Evolutionary conservation across 2,797 vertebrate genomes (phyloP).

Genomic region (Sebastes goodei): DNA sequence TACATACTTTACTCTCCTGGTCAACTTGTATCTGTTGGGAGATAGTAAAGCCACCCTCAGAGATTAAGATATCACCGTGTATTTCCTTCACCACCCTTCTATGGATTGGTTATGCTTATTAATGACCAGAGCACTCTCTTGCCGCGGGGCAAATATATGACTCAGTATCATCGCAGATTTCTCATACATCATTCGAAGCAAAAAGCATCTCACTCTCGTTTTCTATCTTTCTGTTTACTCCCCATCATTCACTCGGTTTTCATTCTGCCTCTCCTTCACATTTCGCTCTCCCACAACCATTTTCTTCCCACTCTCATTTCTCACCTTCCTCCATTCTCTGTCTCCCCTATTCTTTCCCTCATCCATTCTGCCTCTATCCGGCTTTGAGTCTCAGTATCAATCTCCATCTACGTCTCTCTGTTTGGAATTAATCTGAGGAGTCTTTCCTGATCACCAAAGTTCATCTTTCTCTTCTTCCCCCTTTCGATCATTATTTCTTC

Average conservation of each 20-base stretch:
- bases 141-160: slow-evolving; percentile 5
- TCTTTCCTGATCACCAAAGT: slow-evolving; percentile 61
- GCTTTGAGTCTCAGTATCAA: slow-evolving; percentile 46
- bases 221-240: slow-evolving; percentile 11
- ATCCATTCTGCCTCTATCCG: slow-evolving; percentile 41
- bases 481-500: slow-evolving; percentile 49
- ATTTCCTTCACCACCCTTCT: neutral
- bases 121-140: slow-evolving; percentile 16
- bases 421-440: slow-evolving; percentile 56
- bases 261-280: slow-evolving; percentile 34
- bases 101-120: slow-evolving; percentile 21
- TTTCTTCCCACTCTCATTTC: slow-evolving; percentile 41
- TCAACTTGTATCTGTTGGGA: neutral
- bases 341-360: slow-evolving; percentile 31
- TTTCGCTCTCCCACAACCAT: slow-evolving; percentile 44
- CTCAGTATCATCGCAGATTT: slow-evolving; percentile 14
- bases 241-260: slow-evolving; percentile 42
- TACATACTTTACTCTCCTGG: neutral
- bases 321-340: slow-evolving; percentile 31
- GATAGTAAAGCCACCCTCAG: neutral
- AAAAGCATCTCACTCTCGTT: slow-evolving; percentile 5
- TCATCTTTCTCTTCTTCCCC: slow-evolving; percentile 37
- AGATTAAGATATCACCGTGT: neutral
- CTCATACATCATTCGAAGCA: slow-evolving; percentile 1
- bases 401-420: slow-evolving; percentile 61